Evolutionary conservation across 2,797 vertebrate species (phyloP).

Genomic region (Acanthopagrus latus): DNA sequence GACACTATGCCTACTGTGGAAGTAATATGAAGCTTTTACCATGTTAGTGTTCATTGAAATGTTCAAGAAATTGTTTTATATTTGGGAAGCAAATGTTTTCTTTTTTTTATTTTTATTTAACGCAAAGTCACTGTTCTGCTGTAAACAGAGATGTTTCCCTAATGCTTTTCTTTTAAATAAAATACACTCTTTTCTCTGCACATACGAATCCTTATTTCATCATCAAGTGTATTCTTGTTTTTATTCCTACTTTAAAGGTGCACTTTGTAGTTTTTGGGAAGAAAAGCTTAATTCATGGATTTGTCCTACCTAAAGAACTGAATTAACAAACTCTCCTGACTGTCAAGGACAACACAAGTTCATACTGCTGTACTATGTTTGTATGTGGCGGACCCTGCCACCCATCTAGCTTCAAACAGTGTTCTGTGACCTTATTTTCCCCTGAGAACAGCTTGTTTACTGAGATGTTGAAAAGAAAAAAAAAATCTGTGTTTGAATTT

Average conservation of each 20-base stretch:
- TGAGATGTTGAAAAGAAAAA: no score
- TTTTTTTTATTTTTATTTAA: constrained; percentile 95
- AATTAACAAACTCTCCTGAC: no score
- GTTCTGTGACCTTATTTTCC: no score
- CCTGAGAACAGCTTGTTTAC: no score
- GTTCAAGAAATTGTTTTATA: constrained; percentile 94
- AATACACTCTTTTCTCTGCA: constrained; percentile 86
- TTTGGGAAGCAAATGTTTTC: constrained; percentile 84
- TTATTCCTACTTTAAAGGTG: background rate
- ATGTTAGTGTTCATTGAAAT: constrained; percentile 92
- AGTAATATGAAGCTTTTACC: constrained; percentile 92
- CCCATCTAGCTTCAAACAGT: no score
- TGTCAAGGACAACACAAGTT: no score
- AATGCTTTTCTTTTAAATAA: constrained; percentile 87
- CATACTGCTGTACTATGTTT: no score
- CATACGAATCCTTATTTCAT: constrained; percentile 24
- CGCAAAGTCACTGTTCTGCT: constrained; percentile 91
- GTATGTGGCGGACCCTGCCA: no score
- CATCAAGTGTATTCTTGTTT: background rate
- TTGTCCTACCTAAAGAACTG: no score
- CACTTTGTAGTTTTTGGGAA: no score
- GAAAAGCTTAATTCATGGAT: no score
- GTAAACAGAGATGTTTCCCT: constrained; percentile 84
- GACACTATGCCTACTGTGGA: constrained; percentile 85
- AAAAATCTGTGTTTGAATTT: no score